Percentiles rank a stretch among this genome's conserved stretches.
phyloP scores from a whole-genome alignment of 2,888 invertebrate genomes.

The Neocrepidodera transversa region DNA sequence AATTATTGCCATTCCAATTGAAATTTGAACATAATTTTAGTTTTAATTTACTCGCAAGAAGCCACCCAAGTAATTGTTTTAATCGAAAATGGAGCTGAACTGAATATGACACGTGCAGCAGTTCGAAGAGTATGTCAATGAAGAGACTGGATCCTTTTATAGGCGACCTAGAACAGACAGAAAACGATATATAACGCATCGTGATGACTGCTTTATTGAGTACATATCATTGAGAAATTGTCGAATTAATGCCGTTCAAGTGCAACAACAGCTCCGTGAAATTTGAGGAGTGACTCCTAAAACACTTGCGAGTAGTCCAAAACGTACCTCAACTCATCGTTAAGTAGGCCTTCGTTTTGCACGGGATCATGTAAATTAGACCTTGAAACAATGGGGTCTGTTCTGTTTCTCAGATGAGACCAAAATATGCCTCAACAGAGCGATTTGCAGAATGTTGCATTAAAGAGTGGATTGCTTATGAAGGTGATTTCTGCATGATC shows the following conservation, averaged over 20 bases:
- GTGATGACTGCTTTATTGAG: constrained; percentile 18
- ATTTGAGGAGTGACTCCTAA: constrained; percentile 24
- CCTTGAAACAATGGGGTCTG: constrained; percentile 28
- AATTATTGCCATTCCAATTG: neutral
- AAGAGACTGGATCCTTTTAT: neutral
- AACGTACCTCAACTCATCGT: constrained; percentile 39
- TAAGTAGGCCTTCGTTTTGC: constrained; percentile 40
- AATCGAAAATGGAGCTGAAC: neutral
- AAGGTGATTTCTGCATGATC: constrained; percentile 17
- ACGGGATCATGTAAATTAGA: constrained; percentile 42
- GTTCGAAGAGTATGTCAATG: neutral
- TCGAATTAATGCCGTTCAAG: constrained; percentile 23
- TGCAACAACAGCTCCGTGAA: constrained; percentile 32
- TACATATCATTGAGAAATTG: constrained; percentile 38
- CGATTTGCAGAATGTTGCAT: constrained; percentile 4
- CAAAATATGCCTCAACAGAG: constrained; percentile 34
- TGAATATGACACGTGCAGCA: neutral
- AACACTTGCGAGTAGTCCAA: constrained; percentile 38
- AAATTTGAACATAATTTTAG: neutral
- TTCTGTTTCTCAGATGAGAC: constrained; percentile 44
- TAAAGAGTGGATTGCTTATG: constrained; percentile 12
- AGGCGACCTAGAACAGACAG: neutral
- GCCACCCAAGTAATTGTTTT: too few relatives aligned
- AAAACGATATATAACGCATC: neutral
- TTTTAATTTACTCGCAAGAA: neutral